Evolutionary conservation across 2,797 vertebrate species (phyloP).

Genomic region (Merluccius polli): DNA sequence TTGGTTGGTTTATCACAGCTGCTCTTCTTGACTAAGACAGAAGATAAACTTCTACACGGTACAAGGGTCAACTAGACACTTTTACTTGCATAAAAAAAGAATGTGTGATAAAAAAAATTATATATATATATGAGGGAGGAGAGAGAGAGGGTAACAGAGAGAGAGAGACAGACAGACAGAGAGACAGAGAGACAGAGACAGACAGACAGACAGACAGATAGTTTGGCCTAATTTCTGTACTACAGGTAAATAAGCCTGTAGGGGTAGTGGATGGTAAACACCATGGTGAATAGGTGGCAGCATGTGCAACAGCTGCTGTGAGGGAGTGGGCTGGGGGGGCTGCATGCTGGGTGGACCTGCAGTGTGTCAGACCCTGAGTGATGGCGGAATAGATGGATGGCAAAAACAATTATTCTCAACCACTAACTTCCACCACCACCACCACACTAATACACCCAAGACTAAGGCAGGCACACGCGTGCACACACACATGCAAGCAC

Average conservation of each 20-base stretch:
- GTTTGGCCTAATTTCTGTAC: no score
- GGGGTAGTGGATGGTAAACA: neutral
- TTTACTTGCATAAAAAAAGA: no score
- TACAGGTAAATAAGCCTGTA: neutral
- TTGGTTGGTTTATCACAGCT: neutral
- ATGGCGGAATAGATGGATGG: constrained; percentile 35
- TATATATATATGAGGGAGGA: no score
- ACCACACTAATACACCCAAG: neutral
- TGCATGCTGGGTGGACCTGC: constrained; percentile 39
- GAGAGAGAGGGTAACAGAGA: no score
- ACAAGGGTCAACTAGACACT: no score
- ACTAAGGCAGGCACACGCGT: no score
- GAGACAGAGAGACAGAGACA: neutral
- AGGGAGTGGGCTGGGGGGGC: constrained; percentile 38
- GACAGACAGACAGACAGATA: neutral
- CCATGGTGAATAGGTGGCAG: constrained; percentile 46
- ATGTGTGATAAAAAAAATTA: no score
- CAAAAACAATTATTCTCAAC: constrained; percentile 5
- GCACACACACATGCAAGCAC: no score
- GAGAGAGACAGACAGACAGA: no score
- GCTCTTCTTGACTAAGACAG: neutral
- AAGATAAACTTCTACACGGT: neutral
- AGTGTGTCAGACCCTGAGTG: constrained; percentile 8
- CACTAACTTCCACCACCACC: neutral
- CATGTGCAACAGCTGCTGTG: constrained; percentile 46